Evolutionary conservation across 2,113 vertebrate genomes (phyloP).

Genomic region (Urocolius indicus): DNA sequence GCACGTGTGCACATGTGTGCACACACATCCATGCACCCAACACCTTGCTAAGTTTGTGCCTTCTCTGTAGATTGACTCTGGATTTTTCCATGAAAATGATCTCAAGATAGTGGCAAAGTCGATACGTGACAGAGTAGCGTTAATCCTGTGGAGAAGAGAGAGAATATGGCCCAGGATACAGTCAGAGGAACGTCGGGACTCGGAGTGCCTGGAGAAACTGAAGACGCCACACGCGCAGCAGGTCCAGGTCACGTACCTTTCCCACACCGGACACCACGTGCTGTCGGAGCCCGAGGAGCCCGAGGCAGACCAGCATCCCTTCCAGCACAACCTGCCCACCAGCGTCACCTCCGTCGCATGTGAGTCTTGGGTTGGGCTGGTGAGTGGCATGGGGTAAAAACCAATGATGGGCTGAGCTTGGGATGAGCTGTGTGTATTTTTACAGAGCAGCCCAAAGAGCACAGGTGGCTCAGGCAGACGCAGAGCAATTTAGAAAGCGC

Average conservation of each 20-base stretch:
- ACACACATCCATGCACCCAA: rapidly evolving
- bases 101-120: slow-evolving; percentile 95
- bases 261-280: slow-evolving; percentile 69
- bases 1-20: rapidly evolving
- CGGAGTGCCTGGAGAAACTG: slow-evolving; percentile 70
- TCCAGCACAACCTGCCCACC: slow-evolving; percentile 79
- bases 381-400: rapidly evolving
- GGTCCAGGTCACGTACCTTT: slow-evolving; percentile 80
- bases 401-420: background rate
- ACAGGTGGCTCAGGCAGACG: rapidly evolving
- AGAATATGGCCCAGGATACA: slow-evolving; percentile 81
- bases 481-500: background rate
- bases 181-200: slow-evolving; percentile 71
- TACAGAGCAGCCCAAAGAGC: background rate
- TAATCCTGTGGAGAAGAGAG: slow-evolving; percentile 93
- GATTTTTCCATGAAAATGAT: slow-evolving; percentile 95
- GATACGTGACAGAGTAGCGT: slow-evolving; percentile 92
- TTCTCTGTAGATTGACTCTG: slow-evolving; percentile 89
- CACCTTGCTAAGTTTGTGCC: background rate
- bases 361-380: slow-evolving; percentile 53
- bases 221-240: slow-evolving; percentile 75
- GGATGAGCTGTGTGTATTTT: rapidly evolving
- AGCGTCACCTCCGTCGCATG: slow-evolving; percentile 85
- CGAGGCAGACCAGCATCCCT: slow-evolving; percentile 81
- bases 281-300: slow-evolving; percentile 83